Percentiles rank a stretch among this genome's conserved stretches.
Conservation (phyloP, 1,140 invertebrate species). For the Zaprionus davidi region DNA sequence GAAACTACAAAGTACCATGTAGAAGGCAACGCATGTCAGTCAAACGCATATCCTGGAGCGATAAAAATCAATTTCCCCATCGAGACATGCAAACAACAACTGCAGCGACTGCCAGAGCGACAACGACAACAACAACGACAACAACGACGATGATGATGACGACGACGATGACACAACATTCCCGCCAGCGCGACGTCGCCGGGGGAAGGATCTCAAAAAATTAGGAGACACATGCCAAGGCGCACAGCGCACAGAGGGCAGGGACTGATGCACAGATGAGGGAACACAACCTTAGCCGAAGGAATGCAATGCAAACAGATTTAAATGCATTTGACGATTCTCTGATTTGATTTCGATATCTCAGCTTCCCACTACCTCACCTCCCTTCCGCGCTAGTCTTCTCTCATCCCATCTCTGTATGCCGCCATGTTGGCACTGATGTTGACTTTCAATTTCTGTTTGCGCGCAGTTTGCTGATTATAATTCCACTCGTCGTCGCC, state of each 20-base stretch:
- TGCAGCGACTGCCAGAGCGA: slow-evolving; percentile 26
- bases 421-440: slow-evolving; percentile 8
- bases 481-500: slow-evolving; percentile 56
- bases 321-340: slow-evolving; percentile 78
- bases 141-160: not conserved
- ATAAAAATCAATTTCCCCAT: slow-evolving; percentile 76
- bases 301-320: slow-evolving; percentile 79
- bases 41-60: slow-evolving; percentile 59
- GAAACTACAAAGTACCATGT: slow-evolving; percentile 13
- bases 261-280: slow-evolving; percentile 5
- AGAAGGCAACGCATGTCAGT: slow-evolving; percentile 32
- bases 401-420: not conserved
- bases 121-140: slow-evolving; percentile 3
- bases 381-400: not conserved
- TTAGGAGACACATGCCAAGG: slow-evolving; percentile 72
- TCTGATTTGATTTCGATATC: slow-evolving; percentile 76
- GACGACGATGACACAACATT: not conserved
- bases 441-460: slow-evolving; percentile 79
- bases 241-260: slow-evolving; percentile 31
- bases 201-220: slow-evolving; percentile 40
- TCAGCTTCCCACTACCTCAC: not conserved
- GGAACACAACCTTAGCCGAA: slow-evolving; percentile 13
- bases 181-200: not conserved
- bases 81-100: slow-evolving; percentile 51
- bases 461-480: slow-evolving; percentile 59